Conservation (phyloP, 1,140 invertebrate species). For the Metopolophium dirhodum region DNA sequence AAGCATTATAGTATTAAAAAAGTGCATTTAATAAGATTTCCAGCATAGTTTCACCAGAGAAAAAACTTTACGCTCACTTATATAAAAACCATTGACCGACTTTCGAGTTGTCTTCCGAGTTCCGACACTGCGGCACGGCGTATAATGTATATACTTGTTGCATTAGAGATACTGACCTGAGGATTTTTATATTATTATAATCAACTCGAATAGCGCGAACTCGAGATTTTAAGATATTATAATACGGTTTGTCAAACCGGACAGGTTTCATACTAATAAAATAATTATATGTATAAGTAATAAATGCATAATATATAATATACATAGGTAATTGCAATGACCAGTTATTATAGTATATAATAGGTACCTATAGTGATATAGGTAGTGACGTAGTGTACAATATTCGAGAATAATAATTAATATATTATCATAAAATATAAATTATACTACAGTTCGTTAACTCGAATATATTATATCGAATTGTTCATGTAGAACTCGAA, state of each 20-base stretch:
- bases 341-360: background rate
- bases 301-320: background rate
- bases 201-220: background rate
- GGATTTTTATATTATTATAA: background rate
- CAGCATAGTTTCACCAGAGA: background rate
- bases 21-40: background rate
- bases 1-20: background rate
- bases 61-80: background rate
- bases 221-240: background rate
- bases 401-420: background rate
- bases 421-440: background rate
- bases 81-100: background rate
- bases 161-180: background rate
- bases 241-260: background rate
- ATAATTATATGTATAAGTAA: background rate
- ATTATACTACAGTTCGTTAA: background rate
- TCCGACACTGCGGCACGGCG: background rate
- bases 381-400: background rate
- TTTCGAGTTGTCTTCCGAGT: background rate
- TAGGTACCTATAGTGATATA: background rate
- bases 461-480: no score
- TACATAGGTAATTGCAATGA: background rate
- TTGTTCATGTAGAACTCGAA: no score
- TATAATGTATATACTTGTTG: background rate
- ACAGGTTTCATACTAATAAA: constrained; percentile 8